A percentile compares a stretch with the other conserved stretches of the same genome.
Conservation (phyloP, 2,888 invertebrate species). For the Acrobasis consociella region DNA sequence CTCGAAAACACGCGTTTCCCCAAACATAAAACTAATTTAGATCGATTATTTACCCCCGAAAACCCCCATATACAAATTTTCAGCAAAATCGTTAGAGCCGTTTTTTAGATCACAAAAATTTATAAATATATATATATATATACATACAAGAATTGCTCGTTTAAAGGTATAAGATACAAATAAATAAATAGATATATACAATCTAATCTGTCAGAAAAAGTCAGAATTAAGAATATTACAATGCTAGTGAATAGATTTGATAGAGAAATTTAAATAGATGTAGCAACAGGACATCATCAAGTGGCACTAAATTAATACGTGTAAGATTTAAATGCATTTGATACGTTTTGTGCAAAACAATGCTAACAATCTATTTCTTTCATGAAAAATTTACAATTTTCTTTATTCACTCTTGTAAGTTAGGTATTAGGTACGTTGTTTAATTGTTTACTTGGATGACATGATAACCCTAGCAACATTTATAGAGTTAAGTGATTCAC, state of each 20-base stretch:
- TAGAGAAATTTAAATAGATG: constrained; percentile 9
- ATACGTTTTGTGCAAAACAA: constrained; percentile 3
- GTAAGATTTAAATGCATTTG: constrained; percentile 11
- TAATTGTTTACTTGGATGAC: neutral
- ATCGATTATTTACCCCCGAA: too few species aligned
- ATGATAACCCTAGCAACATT: neutral
- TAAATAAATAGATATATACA: constrained; percentile 6
- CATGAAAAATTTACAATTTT: neutral
- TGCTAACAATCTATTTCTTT: neutral
- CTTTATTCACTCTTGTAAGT: neutral
- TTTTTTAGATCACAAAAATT: too few species aligned
- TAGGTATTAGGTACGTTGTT: neutral
- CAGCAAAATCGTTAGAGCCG: too few species aligned
- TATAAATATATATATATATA: too few species aligned
- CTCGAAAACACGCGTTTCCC: too few species aligned
- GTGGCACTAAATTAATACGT: neutral
- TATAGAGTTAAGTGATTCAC: neutral
- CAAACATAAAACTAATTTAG: too few species aligned
- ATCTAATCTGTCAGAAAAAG: neutral
- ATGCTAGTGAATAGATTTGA: neutral
- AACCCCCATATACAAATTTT: too few species aligned
- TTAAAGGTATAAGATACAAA: too few species aligned
- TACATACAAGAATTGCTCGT: too few species aligned
- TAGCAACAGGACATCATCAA: constrained; percentile 13
- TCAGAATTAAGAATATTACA: too few species aligned